Conservation (phyloP, 2,888 invertebrate genomes). For the Epinotia brunnichana region DNA sequence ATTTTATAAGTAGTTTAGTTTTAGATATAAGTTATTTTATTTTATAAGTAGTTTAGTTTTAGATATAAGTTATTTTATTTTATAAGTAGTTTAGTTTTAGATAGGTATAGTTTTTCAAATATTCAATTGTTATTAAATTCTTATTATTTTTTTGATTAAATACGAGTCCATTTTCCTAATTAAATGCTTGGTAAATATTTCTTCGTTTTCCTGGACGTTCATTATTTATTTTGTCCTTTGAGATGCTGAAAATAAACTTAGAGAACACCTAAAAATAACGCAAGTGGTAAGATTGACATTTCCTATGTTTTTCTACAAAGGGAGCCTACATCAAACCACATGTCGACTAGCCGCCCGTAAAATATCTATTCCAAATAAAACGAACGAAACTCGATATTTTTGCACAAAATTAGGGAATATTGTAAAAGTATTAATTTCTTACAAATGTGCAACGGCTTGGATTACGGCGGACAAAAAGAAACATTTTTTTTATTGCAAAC, state of each 20-base stretch:
- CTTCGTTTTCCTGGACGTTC: background rate
- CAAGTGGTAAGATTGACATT: conserved; percentile 58
- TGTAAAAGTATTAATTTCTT: conserved; percentile 75
- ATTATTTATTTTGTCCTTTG: conserved; percentile 22
- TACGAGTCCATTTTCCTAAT: too few species aligned
- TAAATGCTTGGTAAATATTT: too few species aligned
- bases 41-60: too few species aligned
- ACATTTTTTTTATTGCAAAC: conserved; percentile 53
- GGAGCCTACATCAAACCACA: conserved; percentile 70
- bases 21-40: too few species aligned
- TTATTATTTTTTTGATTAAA: too few species aligned
- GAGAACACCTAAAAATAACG: conserved; percentile 37
- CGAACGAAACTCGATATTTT: conserved; percentile 76
- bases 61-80: too few species aligned
- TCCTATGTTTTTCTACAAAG: conserved; percentile 57
- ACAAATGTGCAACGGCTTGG: conserved; percentile 73
- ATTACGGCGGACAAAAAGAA: conserved; percentile 64
- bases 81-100: too few species aligned
- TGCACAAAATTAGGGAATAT: conserved; percentile 76
- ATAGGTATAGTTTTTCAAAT: too few species aligned
- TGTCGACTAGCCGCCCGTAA: conserved; percentile 70
- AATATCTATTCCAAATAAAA: conserved; percentile 56
- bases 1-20: too few species aligned
- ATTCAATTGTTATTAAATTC: too few species aligned
- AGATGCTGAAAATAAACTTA: conserved; percentile 38